Evolutionary conservation across 2,888 invertebrate genomes (phyloP).

Genomic region (Onthophagus sagittarius): DNA sequence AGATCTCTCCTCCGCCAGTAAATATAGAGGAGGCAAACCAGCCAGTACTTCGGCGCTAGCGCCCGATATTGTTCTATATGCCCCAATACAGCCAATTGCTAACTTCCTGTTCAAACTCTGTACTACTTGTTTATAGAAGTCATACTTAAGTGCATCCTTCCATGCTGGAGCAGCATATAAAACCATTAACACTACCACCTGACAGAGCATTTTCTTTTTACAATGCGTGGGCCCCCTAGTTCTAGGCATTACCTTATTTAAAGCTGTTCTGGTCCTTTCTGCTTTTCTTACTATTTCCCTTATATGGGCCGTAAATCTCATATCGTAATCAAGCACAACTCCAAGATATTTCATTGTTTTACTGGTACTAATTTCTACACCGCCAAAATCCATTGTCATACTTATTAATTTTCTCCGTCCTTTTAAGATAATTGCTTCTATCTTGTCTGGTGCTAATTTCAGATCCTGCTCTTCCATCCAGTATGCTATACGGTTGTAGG

Average conservation of each 20-base stretch:
- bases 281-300: neutral
- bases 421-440: neutral
- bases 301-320: neutral
- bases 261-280: neutral
- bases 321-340: neutral
- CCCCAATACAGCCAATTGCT: neutral
- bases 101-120: neutral
- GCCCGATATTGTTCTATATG: neutral
- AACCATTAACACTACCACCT: neutral
- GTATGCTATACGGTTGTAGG: neutral
- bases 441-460: neutral
- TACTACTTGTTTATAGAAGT: neutral
- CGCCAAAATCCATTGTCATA: too few species aligned
- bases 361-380: too few species aligned
- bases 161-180: neutral
- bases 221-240: neutral
- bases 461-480: neutral
- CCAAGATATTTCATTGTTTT: neutral
- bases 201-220: neutral
- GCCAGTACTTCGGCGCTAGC: neutral
- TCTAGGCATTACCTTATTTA: neutral
- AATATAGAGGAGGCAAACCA: neutral
- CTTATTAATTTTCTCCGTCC: neutral
- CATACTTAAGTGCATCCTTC: neutral
- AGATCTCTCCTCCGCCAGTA: neutral